A percentile compares a stretch with the other conserved stretches of the same genome.
phyloP scores from a whole-genome alignment of 2,797 vertebrate species.

The Myiotriccus ornatus region DNA sequence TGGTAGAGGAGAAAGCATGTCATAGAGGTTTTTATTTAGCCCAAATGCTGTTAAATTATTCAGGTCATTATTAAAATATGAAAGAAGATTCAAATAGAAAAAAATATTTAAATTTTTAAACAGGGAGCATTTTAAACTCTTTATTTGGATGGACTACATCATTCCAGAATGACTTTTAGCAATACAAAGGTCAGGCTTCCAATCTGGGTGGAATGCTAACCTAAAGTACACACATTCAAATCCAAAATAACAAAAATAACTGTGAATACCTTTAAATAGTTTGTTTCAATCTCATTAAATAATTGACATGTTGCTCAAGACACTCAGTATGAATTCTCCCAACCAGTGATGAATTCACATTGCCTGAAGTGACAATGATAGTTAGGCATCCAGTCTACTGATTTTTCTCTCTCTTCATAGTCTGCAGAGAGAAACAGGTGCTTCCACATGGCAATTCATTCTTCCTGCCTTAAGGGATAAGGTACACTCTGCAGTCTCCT shows the following conservation, averaged over 20 bases:
- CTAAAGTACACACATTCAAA: not conserved
- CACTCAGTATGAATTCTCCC: not conserved
- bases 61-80: slow-evolving; percentile 73
- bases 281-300: not conserved
- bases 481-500: not conserved
- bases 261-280: not conserved
- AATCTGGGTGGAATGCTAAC: not conserved
- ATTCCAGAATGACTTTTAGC: slow-evolving; percentile 26
- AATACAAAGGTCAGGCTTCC: slow-evolving; percentile 43
- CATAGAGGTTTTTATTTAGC: slow-evolving; percentile 46
- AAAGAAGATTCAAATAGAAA: slow-evolving; percentile 56
- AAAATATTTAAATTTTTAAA: slow-evolving; percentile 79
- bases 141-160: slow-evolving; percentile 65
- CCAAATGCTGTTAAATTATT: slow-evolving; percentile 72
- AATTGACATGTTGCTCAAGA: not conserved
- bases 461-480: not conserved
- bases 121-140: slow-evolving; percentile 67
- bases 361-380: not conserved
- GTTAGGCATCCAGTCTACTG: not conserved
- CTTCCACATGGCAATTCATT: not conserved
- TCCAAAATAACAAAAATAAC: not conserved
- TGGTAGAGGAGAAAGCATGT: slow-evolving; percentile 21
- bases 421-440: not conserved
- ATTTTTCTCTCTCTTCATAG: not conserved
- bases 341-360: not conserved